Evolutionary conservation across 64 coral and sea anemone genomes (phyloP), one percentile per base, ranked within the genome.

Genomic region (Montipora foliosa): DNA sequence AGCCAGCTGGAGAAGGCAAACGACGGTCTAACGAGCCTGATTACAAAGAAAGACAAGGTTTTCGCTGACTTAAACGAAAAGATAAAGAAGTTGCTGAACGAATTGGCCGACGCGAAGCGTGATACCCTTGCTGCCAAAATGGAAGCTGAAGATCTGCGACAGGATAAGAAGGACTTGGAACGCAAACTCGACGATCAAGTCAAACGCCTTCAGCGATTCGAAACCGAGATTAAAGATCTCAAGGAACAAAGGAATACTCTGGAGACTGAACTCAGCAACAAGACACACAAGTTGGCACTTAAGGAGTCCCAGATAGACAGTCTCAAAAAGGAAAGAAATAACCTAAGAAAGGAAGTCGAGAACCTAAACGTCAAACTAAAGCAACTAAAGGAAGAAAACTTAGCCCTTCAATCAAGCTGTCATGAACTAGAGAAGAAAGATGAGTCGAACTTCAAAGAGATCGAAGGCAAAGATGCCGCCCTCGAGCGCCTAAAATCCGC

Each of bases 201-300:
- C 10, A 93, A 94, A 24, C 90, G 89, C 20, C 77, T 72, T 47
- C 71, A 87, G 29, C 89, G 71, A 22, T 77, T 98, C 7, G 96
- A 95, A 48, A 82, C 52, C 2, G 96, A 95, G 74, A 90, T 95
- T 13, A 95, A 95, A 90, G 91, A 93, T 87, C 87, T 98, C 21
- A 95, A 98, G 59, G 85, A 67, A 48, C 93, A 98, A 48, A 95
- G 96, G 78, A 95, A 98, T 81, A 60, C 89, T 15, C 64, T 95
- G 87, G 96, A 98, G 45, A 95, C 57, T 46, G 93, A 98, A 0
- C 93, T 98, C 44, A 95, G 90, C 80, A 98, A 87, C 90, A 98
- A 98, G 79, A 85, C 81, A 8, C 96, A 98, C 44, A 94, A 95
- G 79, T 64, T 98, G 45, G 96, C 84, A 45, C 66, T 98, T 49